phyloP scores from a whole-genome alignment of 2,888 invertebrate species.

The Caenorhabditis auriculariae region DNA sequence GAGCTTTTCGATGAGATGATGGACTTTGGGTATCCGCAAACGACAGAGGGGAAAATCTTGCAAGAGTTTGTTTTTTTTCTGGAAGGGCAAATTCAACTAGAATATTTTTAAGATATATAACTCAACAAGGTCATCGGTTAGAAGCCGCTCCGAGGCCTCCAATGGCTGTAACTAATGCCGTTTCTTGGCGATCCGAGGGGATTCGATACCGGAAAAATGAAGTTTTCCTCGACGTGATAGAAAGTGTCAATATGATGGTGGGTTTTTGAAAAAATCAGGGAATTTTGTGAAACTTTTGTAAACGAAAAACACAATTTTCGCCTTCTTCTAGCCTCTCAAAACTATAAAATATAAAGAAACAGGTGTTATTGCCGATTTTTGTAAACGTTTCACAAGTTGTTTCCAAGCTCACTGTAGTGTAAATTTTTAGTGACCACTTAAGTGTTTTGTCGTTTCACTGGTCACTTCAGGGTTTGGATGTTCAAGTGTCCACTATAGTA shows the following conservation, averaged over 20 bases:
- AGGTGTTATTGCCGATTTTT: too few relatives aligned
- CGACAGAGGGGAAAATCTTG: slow-evolving; percentile 59
- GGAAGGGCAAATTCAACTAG: background rate
- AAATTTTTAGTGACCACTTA: too few relatives aligned
- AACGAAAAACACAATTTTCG: too few relatives aligned
- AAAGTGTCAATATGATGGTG: slow-evolving; percentile 88
- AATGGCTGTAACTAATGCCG: slow-evolving; percentile 97
- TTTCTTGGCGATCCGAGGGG: slow-evolving; percentile 94
- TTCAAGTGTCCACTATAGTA: too few relatives aligned
- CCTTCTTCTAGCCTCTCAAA: background rate
- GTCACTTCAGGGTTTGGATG: too few relatives aligned
- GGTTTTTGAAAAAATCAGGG: slow-evolving; percentile 47
- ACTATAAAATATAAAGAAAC: too few relatives aligned
- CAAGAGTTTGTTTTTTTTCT: slow-evolving; percentile 47
- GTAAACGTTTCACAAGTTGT: too few relatives aligned
- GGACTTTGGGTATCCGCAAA: slow-evolving; percentile 86
- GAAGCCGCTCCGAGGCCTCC: slow-evolving; percentile 90
- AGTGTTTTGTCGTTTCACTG: too few relatives aligned
- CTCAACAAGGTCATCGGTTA: slow-evolving; percentile 95
- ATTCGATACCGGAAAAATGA: slow-evolving; percentile 98
- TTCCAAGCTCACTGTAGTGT: too few relatives aligned
- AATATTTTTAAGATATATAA: slow-evolving; percentile 75
- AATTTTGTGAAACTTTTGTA: slow-evolving; percentile 3
- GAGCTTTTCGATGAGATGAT: slow-evolving; percentile 91
- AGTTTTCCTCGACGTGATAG: slow-evolving; percentile 97